These are phyloP conservation scores for Gymnoscelis rufifasciata DNA, from an alignment of 2,888 invertebrate species.

Conservation along the genomic window DNA sequence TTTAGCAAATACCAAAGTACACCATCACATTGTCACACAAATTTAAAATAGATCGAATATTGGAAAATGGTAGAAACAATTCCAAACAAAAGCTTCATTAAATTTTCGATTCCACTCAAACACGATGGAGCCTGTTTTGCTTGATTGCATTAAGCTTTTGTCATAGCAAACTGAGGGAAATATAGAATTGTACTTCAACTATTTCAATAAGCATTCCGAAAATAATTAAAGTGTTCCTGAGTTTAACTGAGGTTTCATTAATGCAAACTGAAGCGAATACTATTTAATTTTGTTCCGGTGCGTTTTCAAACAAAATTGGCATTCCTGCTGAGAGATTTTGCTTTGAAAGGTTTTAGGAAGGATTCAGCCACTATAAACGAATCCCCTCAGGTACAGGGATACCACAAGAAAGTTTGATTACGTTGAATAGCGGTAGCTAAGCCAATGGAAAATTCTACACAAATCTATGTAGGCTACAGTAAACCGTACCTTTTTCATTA, in stretches of 20 bases:
- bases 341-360: constrained; percentile 43
- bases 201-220: constrained; percentile 19
- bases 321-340: constrained; percentile 41
- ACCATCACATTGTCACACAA: neutral
- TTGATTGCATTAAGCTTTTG: neutral
- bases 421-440: constrained; percentile 17
- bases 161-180: neutral
- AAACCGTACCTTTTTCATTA: constrained; percentile 15
- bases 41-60: neutral
- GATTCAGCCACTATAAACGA: constrained; percentile 31
- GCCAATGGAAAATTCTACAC: constrained; percentile 14
- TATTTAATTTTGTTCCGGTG: constrained; percentile 35
- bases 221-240: constrained; percentile 16
- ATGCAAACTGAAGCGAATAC: constrained; percentile 35
- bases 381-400: constrained; percentile 28
- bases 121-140: neutral
- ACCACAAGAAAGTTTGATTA: constrained; percentile 32
- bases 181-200: constrained; percentile 14
- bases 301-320: constrained; percentile 47
- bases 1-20: constrained; percentile 7
- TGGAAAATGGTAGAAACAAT: neutral
- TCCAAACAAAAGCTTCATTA: neutral
- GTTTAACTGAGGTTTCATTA: constrained; percentile 14
- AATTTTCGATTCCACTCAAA: neutral
- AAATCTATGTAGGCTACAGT: constrained; percentile 8